Conservation (phyloP, 2,888 invertebrate species). For the Dryobota labecula region DNA sequence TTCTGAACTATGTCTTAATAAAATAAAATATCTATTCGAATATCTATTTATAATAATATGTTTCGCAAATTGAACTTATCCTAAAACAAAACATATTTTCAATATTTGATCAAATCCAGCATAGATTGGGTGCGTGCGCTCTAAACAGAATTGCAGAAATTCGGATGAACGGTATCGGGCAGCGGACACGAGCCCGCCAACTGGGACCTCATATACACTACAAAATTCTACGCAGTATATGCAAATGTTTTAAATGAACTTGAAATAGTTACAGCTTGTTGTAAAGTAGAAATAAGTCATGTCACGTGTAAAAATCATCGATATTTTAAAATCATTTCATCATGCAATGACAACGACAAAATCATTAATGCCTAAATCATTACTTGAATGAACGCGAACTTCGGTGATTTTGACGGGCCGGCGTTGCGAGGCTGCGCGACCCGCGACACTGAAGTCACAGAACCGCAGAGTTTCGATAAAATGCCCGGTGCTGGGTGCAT, state of each 20-base stretch:
- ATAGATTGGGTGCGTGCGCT: conserved; percentile 51
- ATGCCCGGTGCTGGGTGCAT: too few relatives aligned
- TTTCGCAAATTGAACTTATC: not conserved
- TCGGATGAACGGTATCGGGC: conserved; percentile 74
- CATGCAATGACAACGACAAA: too few relatives aligned
- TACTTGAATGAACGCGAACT: too few relatives aligned
- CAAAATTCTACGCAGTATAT: conserved; percentile 73
- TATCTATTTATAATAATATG: too few relatives aligned
- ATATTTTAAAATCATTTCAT: too few relatives aligned
- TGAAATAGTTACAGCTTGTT: not conserved
- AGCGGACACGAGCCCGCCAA: conserved; percentile 73
- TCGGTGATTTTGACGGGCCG: too few relatives aligned
- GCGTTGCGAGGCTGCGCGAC: too few relatives aligned
- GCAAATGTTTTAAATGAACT: conserved; percentile 2
- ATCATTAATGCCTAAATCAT: too few relatives aligned
- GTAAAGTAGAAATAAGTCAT: too few relatives aligned
- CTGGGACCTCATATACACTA: conserved; percentile 72
- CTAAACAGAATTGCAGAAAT: conserved; percentile 76
- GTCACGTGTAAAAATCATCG: too few relatives aligned
- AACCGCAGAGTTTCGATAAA: too few relatives aligned
- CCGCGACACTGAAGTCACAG: too few relatives aligned
- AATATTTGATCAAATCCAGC: conserved; percentile 44
- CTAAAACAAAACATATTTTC: conserved; percentile 21
- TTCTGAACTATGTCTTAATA: not conserved
- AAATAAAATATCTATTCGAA: not conserved